Percentiles rank a stretch among this genome's conserved stretches.
phyloP scores from a whole-genome alignment of 2,888 invertebrate species.

The Lutraria lutraria region DNA sequence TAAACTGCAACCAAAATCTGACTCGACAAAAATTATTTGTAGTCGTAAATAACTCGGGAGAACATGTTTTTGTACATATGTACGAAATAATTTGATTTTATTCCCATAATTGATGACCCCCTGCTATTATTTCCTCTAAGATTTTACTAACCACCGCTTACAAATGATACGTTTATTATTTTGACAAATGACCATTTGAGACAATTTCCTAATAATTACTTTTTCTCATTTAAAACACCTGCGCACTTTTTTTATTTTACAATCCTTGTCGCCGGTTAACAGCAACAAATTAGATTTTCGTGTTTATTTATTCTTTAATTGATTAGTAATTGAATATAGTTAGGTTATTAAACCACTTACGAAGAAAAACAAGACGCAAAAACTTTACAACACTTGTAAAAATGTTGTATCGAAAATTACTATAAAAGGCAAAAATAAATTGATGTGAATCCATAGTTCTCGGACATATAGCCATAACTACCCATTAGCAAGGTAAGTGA shows the following conservation, averaged over 20 bases:
- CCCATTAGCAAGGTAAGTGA: too few relatives aligned
- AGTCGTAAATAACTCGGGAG: too few relatives aligned
- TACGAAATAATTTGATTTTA: too few relatives aligned
- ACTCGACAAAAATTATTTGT: too few relatives aligned
- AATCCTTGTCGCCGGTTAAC: background rate
- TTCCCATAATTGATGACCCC: too few relatives aligned
- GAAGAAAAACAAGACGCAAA: background rate
- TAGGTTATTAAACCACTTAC: background rate
- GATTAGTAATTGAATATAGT: slow-evolving; percentile 1
- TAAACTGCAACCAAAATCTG: too few relatives aligned
- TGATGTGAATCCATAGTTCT: background rate
- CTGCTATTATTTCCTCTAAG: too few relatives aligned
- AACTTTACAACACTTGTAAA: background rate
- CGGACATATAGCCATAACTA: too few relatives aligned
- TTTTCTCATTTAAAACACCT: background rate
- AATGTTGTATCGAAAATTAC: slow-evolving; percentile 11
- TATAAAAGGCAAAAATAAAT: slow-evolving; percentile 12
- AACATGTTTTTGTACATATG: too few relatives aligned
- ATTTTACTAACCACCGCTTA: too few relatives aligned
- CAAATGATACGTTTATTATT: too few relatives aligned
- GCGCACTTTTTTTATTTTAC: background rate
- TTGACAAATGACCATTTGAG: too few relatives aligned
- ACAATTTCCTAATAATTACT: background rate
- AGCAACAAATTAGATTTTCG: background rate
- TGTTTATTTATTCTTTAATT: background rate